Percentiles rank a stretch among this genome's conserved stretches.
These are phyloP conservation scores for Sarotherodon lohbergeri DNA, from an alignment of 2,113 vertebrate species.

Conservation along the genomic window DNA sequence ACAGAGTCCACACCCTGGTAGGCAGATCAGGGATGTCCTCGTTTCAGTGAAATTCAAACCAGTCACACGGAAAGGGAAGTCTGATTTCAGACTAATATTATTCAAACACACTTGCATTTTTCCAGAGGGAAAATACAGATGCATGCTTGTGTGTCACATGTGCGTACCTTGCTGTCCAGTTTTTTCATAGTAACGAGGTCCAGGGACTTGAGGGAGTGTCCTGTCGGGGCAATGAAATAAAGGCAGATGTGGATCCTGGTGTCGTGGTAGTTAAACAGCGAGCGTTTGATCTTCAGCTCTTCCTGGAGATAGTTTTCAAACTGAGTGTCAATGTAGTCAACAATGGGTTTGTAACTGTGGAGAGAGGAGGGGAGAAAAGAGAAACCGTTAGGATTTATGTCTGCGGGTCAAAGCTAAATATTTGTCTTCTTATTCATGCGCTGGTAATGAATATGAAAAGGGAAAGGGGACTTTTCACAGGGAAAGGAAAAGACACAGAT, in stretches of 20 bases:
- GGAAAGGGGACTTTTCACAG: background rate
- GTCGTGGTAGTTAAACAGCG: slow-evolving; percentile 96
- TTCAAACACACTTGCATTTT: background rate
- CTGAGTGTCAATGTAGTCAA: slow-evolving; percentile 97
- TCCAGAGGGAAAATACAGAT: background rate
- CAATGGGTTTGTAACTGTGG: slow-evolving; percentile 95
- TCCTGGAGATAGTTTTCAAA: slow-evolving; percentile 98
- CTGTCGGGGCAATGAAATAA: slow-evolving; percentile 97
- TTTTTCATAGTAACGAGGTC: slow-evolving; percentile 99
- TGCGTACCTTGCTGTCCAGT: slow-evolving; percentile 90
- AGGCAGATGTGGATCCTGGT: slow-evolving; percentile 95
- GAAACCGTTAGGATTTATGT: background rate
- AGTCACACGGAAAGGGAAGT: background rate
- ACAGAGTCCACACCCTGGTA: background rate
- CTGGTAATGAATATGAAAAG: background rate
- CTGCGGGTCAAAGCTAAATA: background rate
- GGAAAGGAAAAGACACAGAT: background rate
- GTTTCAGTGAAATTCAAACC: slow-evolving; percentile 16
- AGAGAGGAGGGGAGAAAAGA: slow-evolving; percentile 4
- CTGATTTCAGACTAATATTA: slow-evolving; percentile 16
- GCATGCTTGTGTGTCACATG: background rate
- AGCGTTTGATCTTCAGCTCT: slow-evolving; percentile 96
- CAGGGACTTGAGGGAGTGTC: slow-evolving; percentile 94
- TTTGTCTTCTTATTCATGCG: background rate
- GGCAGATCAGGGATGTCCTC: background rate